A percentile compares a stretch with the other conserved stretches of the same genome.
Evolutionary conservation across 2,888 invertebrate genomes (phyloP).

Genomic region (Mycalesis mineus): DNA sequence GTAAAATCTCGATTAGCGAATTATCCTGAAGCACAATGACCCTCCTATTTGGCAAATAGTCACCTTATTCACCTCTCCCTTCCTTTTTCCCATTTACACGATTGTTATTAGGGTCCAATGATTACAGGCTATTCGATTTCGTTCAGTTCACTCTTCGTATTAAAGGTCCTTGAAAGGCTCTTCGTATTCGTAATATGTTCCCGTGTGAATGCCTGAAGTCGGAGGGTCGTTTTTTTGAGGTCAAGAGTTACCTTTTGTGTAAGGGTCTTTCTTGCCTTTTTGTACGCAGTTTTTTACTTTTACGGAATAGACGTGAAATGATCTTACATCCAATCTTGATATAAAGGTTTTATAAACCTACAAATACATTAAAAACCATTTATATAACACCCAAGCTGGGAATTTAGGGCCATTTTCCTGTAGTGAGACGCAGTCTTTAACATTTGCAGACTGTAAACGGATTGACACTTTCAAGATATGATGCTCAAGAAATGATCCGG

Average conservation of each 20-base stretch:
- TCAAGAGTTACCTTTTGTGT: slow-evolving; percentile 8
- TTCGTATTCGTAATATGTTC: slow-evolving; percentile 9
- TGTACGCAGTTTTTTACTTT: slow-evolving; percentile 1
- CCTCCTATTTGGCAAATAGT: not conserved
- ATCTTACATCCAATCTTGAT: not conserved
- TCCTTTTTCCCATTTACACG: slow-evolving; percentile 9
- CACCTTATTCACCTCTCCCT: not conserved
- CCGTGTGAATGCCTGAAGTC: slow-evolving; percentile 1
- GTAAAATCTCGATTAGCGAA: too few species aligned
- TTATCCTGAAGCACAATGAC: not conserved
- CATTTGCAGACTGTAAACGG: too few species aligned
- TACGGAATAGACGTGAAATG: not conserved
- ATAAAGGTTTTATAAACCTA: not conserved
- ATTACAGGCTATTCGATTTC: slow-evolving; percentile 14
- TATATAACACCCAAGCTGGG: too few species aligned
- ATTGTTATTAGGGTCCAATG: slow-evolving; percentile 19
- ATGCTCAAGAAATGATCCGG: too few species aligned
- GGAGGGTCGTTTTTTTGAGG: slow-evolving; percentile 3
- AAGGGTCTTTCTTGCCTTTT: slow-evolving; percentile 8
- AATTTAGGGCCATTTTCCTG: too few species aligned
- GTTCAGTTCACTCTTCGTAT: slow-evolving; percentile 19
- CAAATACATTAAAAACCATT: too few species aligned
- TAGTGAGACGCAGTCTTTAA: too few species aligned
- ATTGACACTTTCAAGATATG: too few species aligned
- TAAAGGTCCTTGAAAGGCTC: slow-evolving; percentile 1